Conservation (phyloP, 1,140 invertebrate species). For the Tetramorium alpestre region DNA sequence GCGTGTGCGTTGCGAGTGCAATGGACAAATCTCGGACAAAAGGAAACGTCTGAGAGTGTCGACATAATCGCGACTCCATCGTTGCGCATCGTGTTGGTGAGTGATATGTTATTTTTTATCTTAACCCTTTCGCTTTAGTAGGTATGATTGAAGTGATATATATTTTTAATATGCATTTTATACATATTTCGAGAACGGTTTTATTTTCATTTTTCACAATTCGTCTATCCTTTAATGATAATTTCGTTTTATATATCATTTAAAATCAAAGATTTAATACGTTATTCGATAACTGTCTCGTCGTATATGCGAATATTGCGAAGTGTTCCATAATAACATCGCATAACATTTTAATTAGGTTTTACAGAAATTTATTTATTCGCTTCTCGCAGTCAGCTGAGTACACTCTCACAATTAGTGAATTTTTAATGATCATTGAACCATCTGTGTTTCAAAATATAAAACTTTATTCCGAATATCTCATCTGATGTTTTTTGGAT, state of each 20-base stretch:
- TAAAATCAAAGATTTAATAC: background rate
- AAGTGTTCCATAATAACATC: background rate
- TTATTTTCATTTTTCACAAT: background rate
- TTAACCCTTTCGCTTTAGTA: background rate
- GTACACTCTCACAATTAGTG: background rate
- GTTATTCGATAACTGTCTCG: background rate
- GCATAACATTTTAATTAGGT: background rate
- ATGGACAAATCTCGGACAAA: background rate
- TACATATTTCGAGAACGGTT: background rate
- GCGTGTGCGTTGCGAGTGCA: background rate
- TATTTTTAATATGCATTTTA: background rate
- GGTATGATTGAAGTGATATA: background rate
- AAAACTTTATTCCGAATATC: background rate
- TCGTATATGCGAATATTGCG: background rate
- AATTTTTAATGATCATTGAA: background rate
- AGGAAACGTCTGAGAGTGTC: background rate
- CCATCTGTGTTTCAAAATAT: background rate
- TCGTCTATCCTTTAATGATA: background rate
- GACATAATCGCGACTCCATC: background rate
- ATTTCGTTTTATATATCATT: background rate
- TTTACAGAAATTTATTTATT: background rate
- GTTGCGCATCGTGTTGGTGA: background rate
- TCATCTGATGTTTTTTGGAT: background rate
- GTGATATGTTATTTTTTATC: background rate
- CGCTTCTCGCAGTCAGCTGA: background rate